phyloP scores from a whole-genome alignment of 2,888 invertebrate genomes.

The Zonitis immaculata region DNA sequence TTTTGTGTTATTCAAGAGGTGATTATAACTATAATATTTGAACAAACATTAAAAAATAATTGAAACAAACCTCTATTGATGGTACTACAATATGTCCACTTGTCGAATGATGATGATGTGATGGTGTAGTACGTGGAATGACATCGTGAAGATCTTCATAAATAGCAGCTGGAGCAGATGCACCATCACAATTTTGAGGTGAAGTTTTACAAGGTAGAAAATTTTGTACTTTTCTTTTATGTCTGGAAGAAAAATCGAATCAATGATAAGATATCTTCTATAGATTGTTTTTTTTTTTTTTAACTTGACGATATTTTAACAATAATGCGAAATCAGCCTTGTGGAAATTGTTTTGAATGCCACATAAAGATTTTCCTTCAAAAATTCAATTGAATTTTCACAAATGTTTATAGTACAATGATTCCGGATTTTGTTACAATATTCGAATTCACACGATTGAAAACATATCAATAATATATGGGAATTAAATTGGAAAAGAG shows the following conservation, averaged over 20 bases:
- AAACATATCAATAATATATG: neutral
- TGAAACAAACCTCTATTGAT: slow-evolving; percentile 48
- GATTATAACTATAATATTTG: neutral
- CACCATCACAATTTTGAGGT: slow-evolving; percentile 54
- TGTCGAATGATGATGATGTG: slow-evolving; percentile 42
- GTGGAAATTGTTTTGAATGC: slow-evolving; percentile 29
- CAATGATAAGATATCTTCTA: neutral
- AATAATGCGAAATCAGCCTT: slow-evolving; percentile 27
- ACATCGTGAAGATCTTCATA: slow-evolving; percentile 77
- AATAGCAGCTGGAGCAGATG: slow-evolving; percentile 57
- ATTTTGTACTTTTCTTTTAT: slow-evolving; percentile 82
- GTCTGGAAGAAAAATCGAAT: slow-evolving; percentile 56
- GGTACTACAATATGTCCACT: slow-evolving; percentile 48
- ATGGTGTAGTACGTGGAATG: slow-evolving; percentile 50
- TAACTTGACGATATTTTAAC: neutral
- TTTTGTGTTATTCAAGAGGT: neutral
- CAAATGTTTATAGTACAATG: slow-evolving; percentile 26
- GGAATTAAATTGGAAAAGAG: neutral
- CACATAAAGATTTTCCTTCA: slow-evolving; percentile 26
- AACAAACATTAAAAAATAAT: neutral
- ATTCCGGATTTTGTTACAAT: slow-evolving; percentile 11
- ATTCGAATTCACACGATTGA: slow-evolving; percentile 7
- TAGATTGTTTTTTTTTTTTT: too few relatives aligned
- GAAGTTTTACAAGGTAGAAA: slow-evolving; percentile 78
- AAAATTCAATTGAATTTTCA: slow-evolving; percentile 29